phyloP scores from a whole-genome alignment of 2,888 invertebrate genomes.

The Plebejus melissa region DNA sequence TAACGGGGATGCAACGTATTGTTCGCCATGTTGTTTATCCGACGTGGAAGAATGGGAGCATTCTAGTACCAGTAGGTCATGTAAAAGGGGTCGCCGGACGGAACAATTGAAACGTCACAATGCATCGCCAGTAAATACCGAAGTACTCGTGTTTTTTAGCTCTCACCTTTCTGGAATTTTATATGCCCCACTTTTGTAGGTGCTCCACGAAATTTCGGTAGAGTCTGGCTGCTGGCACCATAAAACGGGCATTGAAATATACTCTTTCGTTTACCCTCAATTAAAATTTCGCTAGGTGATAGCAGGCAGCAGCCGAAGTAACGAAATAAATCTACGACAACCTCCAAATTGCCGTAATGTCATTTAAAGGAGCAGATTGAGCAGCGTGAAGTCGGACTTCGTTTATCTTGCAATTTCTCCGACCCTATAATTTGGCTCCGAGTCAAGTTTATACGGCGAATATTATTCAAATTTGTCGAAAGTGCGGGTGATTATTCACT shows the following conservation, averaged over 20 bases:
- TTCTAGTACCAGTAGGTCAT: constrained; percentile 21
- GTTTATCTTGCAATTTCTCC: constrained; percentile 29
- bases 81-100: constrained; percentile 19
- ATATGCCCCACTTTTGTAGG: not conserved
- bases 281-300: not conserved
- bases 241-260: not conserved
- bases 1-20: constrained; percentile 28
- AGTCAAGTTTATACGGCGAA: constrained; percentile 29
- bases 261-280: not conserved
- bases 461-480: constrained; percentile 34
- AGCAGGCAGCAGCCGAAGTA: not conserved
- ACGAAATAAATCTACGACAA: constrained; percentile 1
- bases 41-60: constrained; percentile 12
- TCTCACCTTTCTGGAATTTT: not conserved
- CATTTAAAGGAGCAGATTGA: constrained; percentile 25
- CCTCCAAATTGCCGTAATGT: constrained; percentile 17
- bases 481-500: constrained; percentile 39
- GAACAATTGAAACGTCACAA: constrained; percentile 18
- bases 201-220: not conserved
- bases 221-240: not conserved
- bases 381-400: constrained; percentile 22
- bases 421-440: constrained; percentile 24
- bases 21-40: constrained; percentile 27
- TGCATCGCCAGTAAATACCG: constrained; percentile 2
- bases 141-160: not conserved